phyloP scores from a whole-genome alignment of 2,888 invertebrate genomes.

The Rotaria macrura region DNA sequence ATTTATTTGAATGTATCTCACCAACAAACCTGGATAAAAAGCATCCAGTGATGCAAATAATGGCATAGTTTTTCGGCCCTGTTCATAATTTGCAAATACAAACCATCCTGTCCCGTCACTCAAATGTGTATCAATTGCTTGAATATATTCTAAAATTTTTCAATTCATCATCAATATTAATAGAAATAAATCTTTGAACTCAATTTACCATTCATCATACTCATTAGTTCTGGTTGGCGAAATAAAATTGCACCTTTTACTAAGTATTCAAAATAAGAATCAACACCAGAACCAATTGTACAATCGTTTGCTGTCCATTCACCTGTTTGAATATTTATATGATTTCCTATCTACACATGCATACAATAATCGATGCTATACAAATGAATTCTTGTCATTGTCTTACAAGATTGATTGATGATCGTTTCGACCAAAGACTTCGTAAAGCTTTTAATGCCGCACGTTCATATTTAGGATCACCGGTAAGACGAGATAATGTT shows the following conservation, averaged over 20 bases:
- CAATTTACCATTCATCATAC: slow-evolving; percentile 8
- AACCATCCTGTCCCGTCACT: slow-evolving; percentile 87
- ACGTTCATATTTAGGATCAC: slow-evolving; percentile 75
- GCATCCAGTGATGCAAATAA: slow-evolving; percentile 97
- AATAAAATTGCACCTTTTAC: slow-evolving; percentile 86
- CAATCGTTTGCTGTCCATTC: slow-evolving; percentile 94
- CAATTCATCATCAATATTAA: no score
- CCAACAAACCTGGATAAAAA: slow-evolving; percentile 89
- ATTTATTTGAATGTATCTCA: slow-evolving; percentile 36
- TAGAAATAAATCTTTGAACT: no score
- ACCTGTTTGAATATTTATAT: slow-evolving; percentile 83
- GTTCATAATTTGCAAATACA: slow-evolving; percentile 95
- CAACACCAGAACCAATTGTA: slow-evolving; percentile 81
- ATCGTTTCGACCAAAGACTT: slow-evolving; percentile 72
- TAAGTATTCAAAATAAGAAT: slow-evolving; percentile 93
- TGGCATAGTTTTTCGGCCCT: slow-evolving; percentile 83
- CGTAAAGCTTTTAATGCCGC: slow-evolving; percentile 76
- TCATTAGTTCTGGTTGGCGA: slow-evolving; percentile 74
- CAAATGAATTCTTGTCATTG: neutral
- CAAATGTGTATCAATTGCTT: slow-evolving; percentile 54
- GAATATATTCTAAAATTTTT: slow-evolving; percentile 19
- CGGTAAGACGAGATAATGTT: slow-evolving; percentile 77
- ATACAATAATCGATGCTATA: no score
- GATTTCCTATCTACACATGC: slow-evolving; percentile 66
- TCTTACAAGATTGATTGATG: slow-evolving; percentile 60